These are phyloP conservation scores for Cossypha dichroa DNA, from an alignment of 2,797 vertebrate genomes.

Conservation along the genomic window DNA sequence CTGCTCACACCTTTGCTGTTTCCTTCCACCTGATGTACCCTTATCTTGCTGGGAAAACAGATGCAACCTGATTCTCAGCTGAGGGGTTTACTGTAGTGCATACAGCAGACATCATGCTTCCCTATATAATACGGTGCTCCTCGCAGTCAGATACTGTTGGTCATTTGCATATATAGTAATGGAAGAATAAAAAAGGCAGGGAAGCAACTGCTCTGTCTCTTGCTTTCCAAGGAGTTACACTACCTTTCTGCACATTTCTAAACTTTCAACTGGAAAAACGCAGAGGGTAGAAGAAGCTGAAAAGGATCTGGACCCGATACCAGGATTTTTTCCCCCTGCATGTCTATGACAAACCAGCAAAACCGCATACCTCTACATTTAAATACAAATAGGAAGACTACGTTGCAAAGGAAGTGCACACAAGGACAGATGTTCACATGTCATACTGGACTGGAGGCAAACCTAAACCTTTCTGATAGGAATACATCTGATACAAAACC, in stretches of 20 bases:
- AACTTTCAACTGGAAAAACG: neutral
- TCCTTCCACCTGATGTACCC: neutral
- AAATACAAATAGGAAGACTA: neutral
- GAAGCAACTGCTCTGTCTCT: neutral
- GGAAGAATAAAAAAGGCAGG: neutral
- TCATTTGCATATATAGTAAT: neutral
- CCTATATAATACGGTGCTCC: neutral
- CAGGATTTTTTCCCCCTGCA: rapidly evolving
- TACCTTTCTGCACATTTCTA: neutral
- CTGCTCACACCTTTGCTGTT: neutral
- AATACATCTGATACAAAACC: neutral
- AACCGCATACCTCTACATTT: neutral
- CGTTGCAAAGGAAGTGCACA: neutral
- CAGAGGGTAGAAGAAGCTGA: neutral
- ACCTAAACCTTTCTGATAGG: neutral
- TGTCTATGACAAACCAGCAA: neutral
- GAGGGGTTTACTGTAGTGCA: neutral
- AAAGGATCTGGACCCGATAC: neutral
- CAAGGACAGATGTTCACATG: neutral
- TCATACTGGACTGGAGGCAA: neutral
- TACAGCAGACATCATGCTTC: neutral
- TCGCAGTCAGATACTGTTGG: neutral
- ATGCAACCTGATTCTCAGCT: neutral
- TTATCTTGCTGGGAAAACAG: neutral
- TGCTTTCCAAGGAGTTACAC: neutral